A percentile compares a stretch with the other conserved stretches of the same genome.
phyloP scores from a whole-genome alignment of 2,113 vertebrate genomes.

The Phasianus colchicus region DNA sequence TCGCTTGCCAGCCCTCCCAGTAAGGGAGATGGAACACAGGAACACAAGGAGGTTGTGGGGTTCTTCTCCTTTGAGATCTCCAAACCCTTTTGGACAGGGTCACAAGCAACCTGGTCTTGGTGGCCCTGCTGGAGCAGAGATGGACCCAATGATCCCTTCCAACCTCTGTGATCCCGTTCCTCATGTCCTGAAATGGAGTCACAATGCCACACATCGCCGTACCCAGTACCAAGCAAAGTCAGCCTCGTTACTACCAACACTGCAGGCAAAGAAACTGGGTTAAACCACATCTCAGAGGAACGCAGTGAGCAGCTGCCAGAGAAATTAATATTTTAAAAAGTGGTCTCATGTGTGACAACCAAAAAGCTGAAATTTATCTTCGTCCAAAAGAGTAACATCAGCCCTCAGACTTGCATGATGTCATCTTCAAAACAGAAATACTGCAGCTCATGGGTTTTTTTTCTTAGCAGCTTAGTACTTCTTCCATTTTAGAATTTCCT shows the following conservation, averaged over 20 bases:
- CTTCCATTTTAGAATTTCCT: neutral
- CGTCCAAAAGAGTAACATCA: rapidly evolving
- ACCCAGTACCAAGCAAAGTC: neutral
- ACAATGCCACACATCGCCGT: rapidly evolving
- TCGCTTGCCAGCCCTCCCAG: rapidly evolving
- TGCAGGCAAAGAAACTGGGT: slow-evolving; percentile 7
- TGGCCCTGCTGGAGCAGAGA: neutral
- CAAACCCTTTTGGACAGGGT: neutral
- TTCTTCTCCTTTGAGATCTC: neutral
- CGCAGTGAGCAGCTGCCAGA: neutral
- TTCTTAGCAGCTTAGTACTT: neutral
- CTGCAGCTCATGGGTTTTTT: neutral
- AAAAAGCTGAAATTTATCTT: neutral
- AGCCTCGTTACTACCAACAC: neutral
- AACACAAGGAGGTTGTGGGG: neutral
- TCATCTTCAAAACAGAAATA: neutral
- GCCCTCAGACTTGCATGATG: too few relatives aligned
- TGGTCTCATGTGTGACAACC: neutral
- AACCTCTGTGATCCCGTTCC: neutral
- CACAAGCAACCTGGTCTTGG: neutral
- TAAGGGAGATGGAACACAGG: neutral
- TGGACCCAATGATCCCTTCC: neutral
- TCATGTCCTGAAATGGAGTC: neutral
- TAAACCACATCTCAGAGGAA: neutral
- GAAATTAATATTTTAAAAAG: neutral